These are phyloP conservation scores for Tetraneura akinire DNA, from an alignment of 1,140 invertebrate genomes.

Conservation along the genomic window DNA sequence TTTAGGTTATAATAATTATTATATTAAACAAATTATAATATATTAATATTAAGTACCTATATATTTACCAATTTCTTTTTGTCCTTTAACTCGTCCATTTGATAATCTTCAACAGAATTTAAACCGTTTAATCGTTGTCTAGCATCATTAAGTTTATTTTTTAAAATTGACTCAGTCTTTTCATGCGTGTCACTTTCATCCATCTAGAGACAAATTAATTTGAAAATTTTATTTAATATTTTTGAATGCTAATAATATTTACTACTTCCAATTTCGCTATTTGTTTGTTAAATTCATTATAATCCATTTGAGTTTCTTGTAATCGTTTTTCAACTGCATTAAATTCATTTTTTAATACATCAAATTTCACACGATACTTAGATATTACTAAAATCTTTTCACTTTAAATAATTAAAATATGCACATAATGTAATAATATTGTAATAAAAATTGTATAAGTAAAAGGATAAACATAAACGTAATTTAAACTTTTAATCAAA, in stretches of 20 bases:
- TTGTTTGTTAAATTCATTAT: not conserved
- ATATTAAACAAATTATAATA: too few relatives aligned
- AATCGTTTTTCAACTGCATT: not conserved
- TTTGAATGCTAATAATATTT: not conserved
- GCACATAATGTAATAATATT: not conserved
- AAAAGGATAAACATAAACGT: not conserved
- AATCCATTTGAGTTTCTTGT: not conserved
- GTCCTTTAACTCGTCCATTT: not conserved
- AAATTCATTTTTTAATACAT: not conserved
- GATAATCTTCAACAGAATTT: not conserved
- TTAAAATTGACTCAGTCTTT: not conserved
- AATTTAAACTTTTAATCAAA: not conserved
- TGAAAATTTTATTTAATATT: not conserved
- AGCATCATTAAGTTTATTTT: not conserved
- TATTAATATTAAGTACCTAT: not conserved
- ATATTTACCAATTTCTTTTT: not conserved
- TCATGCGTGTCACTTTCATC: not conserved
- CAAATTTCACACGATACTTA: not conserved
- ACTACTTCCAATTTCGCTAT: not conserved
- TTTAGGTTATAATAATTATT: too few relatives aligned
- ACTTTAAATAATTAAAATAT: not conserved
- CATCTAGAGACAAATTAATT: not conserved
- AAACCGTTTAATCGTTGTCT: not conserved
- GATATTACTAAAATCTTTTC: not conserved
- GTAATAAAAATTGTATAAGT: too few relatives aligned